Evolutionary conservation across 2,113 vertebrate genomes (phyloP).

Genomic region (Rhineura floridana): DNA sequence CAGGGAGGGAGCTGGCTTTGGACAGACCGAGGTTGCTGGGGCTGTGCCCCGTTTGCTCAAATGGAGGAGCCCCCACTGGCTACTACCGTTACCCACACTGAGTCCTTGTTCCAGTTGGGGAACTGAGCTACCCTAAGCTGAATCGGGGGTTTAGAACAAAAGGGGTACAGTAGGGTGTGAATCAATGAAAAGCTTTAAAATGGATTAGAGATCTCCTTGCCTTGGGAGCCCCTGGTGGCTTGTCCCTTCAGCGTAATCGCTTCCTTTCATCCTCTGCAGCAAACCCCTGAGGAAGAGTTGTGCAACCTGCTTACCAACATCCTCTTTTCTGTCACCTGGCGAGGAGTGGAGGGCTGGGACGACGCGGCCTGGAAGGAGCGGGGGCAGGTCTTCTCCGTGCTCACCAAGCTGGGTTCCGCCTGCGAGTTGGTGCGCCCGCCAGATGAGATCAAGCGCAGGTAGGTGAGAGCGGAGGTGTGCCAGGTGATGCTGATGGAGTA

Average conservation of each 20-base stretch:
- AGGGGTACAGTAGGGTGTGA: not conserved
- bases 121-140: not conserved
- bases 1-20: no score
- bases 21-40: no score
- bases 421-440: slow-evolving; percentile 90
- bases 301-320: slow-evolving; percentile 97
- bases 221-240: not conserved
- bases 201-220: not conserved
- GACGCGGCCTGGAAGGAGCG: slow-evolving; percentile 90
- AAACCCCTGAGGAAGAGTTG: slow-evolving; percentile 94
- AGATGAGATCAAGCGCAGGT: slow-evolving; percentile 96
- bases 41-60: no score
- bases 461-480: not conserved
- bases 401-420: slow-evolving; percentile 93
- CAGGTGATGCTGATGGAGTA: not conserved
- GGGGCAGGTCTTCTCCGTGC: slow-evolving; percentile 95
- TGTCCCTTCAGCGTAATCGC: not conserved
- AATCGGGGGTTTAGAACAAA: not conserved
- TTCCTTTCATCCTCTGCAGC: slow-evolving; percentile 59
- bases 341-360: slow-evolving; percentile 83
- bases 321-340: slow-evolving; percentile 92
- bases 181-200: not conserved
- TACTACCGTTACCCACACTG: fast-evolving
- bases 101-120: no score
- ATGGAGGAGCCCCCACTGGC: no score